These are phyloP conservation scores for Drosophila punjabiensis DNA, from an alignment of 1,140 invertebrate genomes.

Conservation along the genomic window DNA sequence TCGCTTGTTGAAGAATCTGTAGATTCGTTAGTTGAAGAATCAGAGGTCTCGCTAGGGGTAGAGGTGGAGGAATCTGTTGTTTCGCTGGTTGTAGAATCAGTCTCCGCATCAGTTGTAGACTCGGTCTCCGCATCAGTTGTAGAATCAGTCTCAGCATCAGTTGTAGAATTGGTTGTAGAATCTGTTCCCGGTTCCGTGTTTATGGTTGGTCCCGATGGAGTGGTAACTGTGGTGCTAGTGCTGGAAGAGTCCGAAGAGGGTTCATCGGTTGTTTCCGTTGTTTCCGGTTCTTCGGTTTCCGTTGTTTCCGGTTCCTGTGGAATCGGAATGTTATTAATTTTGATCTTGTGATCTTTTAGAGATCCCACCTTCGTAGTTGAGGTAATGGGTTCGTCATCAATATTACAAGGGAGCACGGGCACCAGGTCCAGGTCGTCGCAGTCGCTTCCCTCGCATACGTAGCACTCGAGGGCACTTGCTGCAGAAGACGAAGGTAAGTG, in stretches of 20 bases:
- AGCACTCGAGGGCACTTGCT: constrained; percentile 61
- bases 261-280: background rate
- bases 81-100: background rate
- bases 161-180: background rate
- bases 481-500: constrained; percentile 6
- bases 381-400: constrained; percentile 8
- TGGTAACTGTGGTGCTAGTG: background rate
- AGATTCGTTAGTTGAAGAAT: background rate
- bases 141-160: background rate
- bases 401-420: constrained; percentile 18
- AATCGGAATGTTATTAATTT: background rate
- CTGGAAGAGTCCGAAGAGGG: constrained; percentile 1
- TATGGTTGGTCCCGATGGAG: background rate
- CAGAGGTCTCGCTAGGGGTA: background rate
- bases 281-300: background rate
- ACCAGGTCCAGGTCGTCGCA: constrained; percentile 40
- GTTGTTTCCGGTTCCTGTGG: background rate
- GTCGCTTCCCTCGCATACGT: constrained; percentile 50
- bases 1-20: background rate
- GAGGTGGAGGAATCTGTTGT: background rate
- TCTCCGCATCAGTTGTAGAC: background rate
- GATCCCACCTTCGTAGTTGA: constrained; percentile 10
- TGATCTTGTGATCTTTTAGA: background rate
- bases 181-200: background rate
- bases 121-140: background rate